Conservation (phyloP, 2,797 vertebrate species). For the Pachyuromys duprasi region DNA sequence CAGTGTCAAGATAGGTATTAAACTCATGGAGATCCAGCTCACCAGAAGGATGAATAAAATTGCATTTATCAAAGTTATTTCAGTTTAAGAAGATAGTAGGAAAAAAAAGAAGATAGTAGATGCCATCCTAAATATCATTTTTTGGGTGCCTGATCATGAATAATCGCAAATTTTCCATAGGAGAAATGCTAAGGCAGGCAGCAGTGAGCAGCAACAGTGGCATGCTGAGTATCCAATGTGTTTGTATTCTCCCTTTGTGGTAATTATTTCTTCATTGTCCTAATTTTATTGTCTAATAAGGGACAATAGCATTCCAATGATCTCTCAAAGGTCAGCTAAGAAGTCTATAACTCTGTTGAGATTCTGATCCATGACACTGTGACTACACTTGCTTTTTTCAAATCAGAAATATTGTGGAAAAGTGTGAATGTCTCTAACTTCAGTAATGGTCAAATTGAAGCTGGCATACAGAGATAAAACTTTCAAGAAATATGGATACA, state of each 20-base stretch:
- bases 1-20: background rate
- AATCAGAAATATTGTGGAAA: background rate
- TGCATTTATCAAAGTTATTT: background rate
- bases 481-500: background rate
- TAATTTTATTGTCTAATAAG: background rate
- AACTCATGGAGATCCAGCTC: background rate
- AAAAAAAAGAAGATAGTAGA: background rate
- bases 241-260: background rate
- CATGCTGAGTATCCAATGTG: background rate
- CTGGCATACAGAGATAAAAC: background rate
- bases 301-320: background rate
- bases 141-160: background rate
- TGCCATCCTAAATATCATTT: background rate
- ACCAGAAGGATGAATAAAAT: constrained; percentile 13
- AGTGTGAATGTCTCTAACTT: background rate
- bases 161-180: background rate
- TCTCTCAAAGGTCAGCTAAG: background rate
- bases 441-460: background rate
- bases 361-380: background rate
- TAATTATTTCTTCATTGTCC: background rate
- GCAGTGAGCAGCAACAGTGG: background rate
- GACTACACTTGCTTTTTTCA: background rate
- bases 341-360: background rate
- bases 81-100: background rate
- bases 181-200: background rate